Evolutionary conservation across 2,888 invertebrate genomes (phyloP).

Genomic region (Pimpla rufipes): DNA sequence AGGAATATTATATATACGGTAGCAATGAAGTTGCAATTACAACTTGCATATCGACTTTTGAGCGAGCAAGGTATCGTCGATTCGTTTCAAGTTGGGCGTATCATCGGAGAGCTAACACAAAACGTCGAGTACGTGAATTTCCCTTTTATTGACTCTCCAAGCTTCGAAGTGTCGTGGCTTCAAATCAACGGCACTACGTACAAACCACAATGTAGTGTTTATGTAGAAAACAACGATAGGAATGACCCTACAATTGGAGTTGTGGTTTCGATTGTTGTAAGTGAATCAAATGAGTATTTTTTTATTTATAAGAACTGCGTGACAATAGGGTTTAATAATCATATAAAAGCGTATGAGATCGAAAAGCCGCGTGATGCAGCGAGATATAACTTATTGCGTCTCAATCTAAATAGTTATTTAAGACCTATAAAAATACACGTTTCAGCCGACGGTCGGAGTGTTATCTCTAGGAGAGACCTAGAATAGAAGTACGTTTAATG

Average conservation of each 20-base stretch:
- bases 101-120: background rate
- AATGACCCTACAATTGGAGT: background rate
- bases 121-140: background rate
- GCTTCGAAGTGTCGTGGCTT: background rate
- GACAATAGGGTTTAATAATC: conserved; percentile 25
- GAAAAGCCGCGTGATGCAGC: background rate
- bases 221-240: background rate
- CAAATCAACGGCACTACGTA: background rate
- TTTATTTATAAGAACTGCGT: background rate
- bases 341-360: conserved; percentile 26
- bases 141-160: background rate
- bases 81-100: background rate
- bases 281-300: background rate
- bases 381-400: background rate
- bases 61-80: background rate
- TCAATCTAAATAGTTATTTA: conserved; percentile 5
- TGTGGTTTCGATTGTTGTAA: background rate
- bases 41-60: background rate
- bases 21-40: background rate
- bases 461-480: conserved; percentile 19
- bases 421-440: conserved; percentile 29
- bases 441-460: conserved; percentile 18
- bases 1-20: no score
- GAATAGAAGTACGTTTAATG: conserved; percentile 2
- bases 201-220: conserved; percentile 7